Percentiles rank a stretch among this genome's conserved stretches.
Conservation (phyloP, 1,140 invertebrate genomes). For the Zaprionus kolodkinae region DNA sequence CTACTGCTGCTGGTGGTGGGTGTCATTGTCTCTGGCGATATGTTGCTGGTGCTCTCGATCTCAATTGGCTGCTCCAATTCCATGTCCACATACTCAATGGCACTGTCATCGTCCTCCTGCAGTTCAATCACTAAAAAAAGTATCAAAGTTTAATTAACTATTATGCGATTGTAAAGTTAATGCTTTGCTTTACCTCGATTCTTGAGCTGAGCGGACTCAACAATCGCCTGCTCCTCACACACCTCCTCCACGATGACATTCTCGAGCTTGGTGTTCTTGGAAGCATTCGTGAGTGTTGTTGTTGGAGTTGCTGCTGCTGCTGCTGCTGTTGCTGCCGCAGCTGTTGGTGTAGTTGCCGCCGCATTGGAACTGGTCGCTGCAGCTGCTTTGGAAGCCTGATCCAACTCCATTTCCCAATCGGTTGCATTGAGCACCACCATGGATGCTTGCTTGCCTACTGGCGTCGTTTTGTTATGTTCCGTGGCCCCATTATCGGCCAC, state of each 20-base stretch:
- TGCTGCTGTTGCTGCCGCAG: slow-evolving; percentile 3
- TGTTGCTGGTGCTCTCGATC: slow-evolving; percentile 68
- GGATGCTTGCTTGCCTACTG: slow-evolving; percentile 34
- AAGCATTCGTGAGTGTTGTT: slow-evolving; percentile 29
- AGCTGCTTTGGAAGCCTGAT: slow-evolving; percentile 84
- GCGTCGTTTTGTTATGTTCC: slow-evolving; percentile 23
- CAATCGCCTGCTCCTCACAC: slow-evolving; percentile 27
- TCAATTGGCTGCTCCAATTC: slow-evolving; percentile 73
- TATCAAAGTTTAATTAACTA: neutral
- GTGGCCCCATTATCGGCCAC: slow-evolving; percentile 69
- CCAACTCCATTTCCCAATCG: slow-evolving; percentile 87
- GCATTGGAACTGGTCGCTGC: slow-evolving; percentile 11
- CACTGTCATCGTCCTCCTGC: slow-evolving; percentile 70
- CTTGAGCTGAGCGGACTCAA: slow-evolving; percentile 49
- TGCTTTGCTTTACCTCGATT: slow-evolving; percentile 53
- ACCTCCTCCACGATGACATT: slow-evolving; percentile 73
- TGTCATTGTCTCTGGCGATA: slow-evolving; percentile 50
- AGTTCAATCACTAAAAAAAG: slow-evolving; percentile 67
- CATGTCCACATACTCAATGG: slow-evolving; percentile 82
- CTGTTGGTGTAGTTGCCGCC: slow-evolving; percentile 38
- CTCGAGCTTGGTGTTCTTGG: slow-evolving; percentile 55
- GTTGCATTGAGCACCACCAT: slow-evolving; percentile 84
- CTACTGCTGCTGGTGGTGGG: slow-evolving; percentile 12
- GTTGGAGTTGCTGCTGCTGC: slow-evolving; percentile 18
- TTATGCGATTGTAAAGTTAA: too few relatives aligned